Base-by-base conservation (phyloP, 2,888 invertebrate genomes). In the Scaeva pyrastri region DNA sequence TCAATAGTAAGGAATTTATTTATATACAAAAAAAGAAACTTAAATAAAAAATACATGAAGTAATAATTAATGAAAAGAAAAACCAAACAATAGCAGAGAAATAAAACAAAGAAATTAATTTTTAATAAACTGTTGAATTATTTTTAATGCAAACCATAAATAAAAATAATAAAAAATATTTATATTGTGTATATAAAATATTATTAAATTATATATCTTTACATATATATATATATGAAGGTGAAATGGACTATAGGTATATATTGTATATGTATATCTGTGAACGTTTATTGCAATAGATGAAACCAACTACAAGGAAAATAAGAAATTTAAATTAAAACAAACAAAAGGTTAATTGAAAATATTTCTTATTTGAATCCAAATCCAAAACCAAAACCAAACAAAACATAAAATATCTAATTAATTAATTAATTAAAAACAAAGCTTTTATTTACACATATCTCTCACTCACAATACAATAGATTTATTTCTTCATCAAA, bases 81-180 rank as follows among this genome's bases (percentile, higher is more conserved):
- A 26, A 36, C 23, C 36, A 80, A 83, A 80, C 84, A 84, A 79
- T 84, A 84, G 84, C 84, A 84, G 84, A 84, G 84, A 84, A 79
- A 80, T 75, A 80, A 84, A 84, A 66, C 70, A 79, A 83, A 84
- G 50, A 70, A 85, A 76, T 77, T 86, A 82, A 86, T 86, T 86
- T 86, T 82, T 86, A 86, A 86, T 86, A 82, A 86, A 86, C 86
- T 86, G 86, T 86, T 86, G 82, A 86, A 86, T 86, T 82, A 86
- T 86, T 86, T 86, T 82, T 86, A 86, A 86, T 82, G 86, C 86
- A 86, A 84, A 86, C 86, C 86, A 86, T 86, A 82, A 86, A 66
- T 66, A 66, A 77, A 81, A 74, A 72, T 71, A 85, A 85, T 66
- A 83, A 60, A 45, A 84, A 78, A 76, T 82, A 86, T 82, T 86